Conservation (phyloP, 30 jellyfish, hydroid and myxozoan species). For the Catostylus mosaicus region DNA sequence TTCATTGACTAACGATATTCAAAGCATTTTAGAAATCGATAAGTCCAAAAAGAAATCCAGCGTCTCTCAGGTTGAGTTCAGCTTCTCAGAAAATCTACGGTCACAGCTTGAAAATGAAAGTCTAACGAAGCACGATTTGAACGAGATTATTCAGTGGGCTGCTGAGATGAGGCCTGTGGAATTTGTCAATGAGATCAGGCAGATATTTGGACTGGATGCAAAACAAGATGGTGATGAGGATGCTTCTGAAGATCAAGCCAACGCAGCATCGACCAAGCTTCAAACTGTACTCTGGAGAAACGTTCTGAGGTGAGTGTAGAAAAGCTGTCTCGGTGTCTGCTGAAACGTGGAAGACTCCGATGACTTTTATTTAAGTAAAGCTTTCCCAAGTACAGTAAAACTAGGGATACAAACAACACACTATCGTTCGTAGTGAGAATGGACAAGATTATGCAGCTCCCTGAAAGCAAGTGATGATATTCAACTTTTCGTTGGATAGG, state of each 20-base stretch:
- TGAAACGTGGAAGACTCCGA: background rate
- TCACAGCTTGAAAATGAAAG: conserved; percentile 54
- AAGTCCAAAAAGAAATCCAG: background rate
- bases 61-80: background rate
- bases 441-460: no score
- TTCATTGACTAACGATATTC: conserved; percentile 18
- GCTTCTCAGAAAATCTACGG: background rate
- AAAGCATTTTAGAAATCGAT: background rate
- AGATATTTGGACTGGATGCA: background rate
- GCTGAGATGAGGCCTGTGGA: conserved; percentile 36
- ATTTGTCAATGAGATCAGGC: conserved; percentile 34
- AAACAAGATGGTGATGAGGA: background rate
- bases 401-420: no score
- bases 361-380: no score
- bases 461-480: no score
- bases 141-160: conserved; percentile 57
- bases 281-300: conserved; percentile 30
- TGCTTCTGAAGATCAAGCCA: background rate
- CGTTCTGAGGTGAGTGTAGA: conserved; percentile 26
- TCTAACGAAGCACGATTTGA: conserved; percentile 48
- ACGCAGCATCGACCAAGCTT: background rate
- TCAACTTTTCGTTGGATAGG: no score
- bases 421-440: no score
- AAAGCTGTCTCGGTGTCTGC: background rate
- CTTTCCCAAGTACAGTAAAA: no score